Conservation (phyloP, 2,888 invertebrate species). For the Drosophila multiciliata region DNA sequence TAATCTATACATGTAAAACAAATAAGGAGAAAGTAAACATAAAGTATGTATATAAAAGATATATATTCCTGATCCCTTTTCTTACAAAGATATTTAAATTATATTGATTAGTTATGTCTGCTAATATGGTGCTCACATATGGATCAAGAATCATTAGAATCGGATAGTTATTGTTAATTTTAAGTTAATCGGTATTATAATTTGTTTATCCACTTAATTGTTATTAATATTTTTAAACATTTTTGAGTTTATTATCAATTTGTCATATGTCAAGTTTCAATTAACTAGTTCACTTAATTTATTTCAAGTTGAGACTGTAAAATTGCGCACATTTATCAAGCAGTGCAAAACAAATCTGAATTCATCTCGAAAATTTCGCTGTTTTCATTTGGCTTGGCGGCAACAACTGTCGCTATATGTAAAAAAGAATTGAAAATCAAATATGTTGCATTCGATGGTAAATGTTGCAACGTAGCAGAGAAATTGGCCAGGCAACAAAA, state of each 20-base stretch:
- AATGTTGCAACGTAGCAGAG: conserved; percentile 13
- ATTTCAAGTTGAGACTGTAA: not conserved
- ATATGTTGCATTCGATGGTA: conserved; percentile 57
- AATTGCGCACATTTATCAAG: conserved; percentile 7
- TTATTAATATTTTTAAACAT: not conserved
- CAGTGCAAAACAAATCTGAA: conserved; percentile 6
- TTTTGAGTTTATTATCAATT: not conserved
- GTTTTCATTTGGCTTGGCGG: not conserved
- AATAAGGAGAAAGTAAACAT: not conserved
- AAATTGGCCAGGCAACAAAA: conserved; percentile 12
- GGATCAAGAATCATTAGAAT: not conserved
- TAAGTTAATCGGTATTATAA: not conserved
- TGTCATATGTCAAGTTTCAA: not conserved
- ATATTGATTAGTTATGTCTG: not conserved
- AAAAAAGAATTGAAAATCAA: conserved; percentile 56
- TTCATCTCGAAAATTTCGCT: conserved; percentile 22
- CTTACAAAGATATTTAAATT: not conserved
- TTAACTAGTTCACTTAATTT: not conserved
- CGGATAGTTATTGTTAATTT: not conserved
- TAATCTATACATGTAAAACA: not conserved
- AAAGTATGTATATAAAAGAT: not conserved
- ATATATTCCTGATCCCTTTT: not conserved
- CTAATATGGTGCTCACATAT: not conserved
- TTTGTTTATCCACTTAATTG: not conserved
- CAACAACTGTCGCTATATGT: conserved; percentile 6